Base-by-base conservation (phyloP, 2,888 invertebrate species). In the Cerastoderma edule region DNA sequence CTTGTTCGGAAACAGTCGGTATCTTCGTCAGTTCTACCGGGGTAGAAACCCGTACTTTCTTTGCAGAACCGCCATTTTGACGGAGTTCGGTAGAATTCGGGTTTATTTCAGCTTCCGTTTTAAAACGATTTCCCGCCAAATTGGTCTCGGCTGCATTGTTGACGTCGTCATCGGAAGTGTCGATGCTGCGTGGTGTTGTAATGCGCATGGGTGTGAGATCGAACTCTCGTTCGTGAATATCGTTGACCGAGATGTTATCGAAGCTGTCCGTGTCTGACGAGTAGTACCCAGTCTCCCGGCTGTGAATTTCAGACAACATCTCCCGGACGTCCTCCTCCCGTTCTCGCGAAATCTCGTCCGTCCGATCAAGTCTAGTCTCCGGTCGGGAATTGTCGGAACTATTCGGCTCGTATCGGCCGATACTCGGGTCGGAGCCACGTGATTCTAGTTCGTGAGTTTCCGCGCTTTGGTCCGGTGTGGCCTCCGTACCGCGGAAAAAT, bases 221-320 rank as follows among this genome's bases (percentile, higher is more conserved):
- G 24, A 60, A 60, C 16, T 60, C 60, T 60, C 60, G 60, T 19
- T 56, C 27, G 30, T 35, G 30, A 13, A 64, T 56, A 46, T 57
- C 39, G 50, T 56, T 50, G 3, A 76, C 28, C n/a, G 77, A 73
- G 54, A 78, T 74, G 33, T 78, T 67, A 50, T 75, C 75, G 63
- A 70, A 77, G 50, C 80, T 81, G 24, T 76, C 75, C 28, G 22
- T 72, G 16, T 75, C 73, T n/a, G 75, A 75, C 22, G 75, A 75
- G 27, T 54, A 67, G 50, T 75, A 72, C 1, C 73, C 75, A 4
- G 72, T 75, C 35, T 75, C 70, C 24, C 64, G 46, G 30, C 71
- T 73, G 0, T 71, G 65, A 16, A 78, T 64, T 39, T 78, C 77
- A 22, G 75, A 39, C 27, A 73, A 32, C 64, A 72, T 71, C 8